Conservation (phyloP, 2,888 invertebrate genomes). For the Macrosoma leucophasiata region DNA sequence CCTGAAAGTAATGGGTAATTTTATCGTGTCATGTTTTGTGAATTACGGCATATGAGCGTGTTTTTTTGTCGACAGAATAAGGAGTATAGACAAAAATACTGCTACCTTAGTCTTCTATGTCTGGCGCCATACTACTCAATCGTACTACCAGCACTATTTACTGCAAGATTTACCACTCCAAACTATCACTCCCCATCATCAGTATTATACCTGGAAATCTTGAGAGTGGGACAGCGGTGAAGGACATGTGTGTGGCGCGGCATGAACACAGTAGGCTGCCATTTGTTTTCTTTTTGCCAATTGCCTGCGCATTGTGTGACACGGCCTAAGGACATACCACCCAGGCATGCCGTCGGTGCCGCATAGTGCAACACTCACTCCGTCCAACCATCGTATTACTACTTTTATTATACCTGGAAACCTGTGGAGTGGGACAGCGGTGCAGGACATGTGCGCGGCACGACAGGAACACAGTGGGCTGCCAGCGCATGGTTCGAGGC, state of each 20-base stretch:
- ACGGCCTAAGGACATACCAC: too few species aligned
- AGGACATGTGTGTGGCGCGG: conserved; percentile 80
- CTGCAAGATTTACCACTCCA: too few species aligned
- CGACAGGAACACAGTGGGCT: conserved; percentile 84
- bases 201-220: conserved; percentile 85
- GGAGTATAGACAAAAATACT: too few species aligned
- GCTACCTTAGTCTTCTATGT: too few species aligned
- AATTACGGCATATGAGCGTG: too few species aligned
- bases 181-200: too few species aligned
- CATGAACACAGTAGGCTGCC: conserved; percentile 84
- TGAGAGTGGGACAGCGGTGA: conserved; percentile 82
- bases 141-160: too few species aligned
- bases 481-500: conserved; percentile 77
- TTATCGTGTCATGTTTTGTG: too few species aligned
- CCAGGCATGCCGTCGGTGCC: conserved; percentile 59
- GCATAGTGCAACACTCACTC: conserved; percentile 57
- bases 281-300: conserved; percentile 73
- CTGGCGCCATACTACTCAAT: too few species aligned
- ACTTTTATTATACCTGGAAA: conserved; percentile 77
- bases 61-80: too few species aligned
- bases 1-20: too few species aligned
- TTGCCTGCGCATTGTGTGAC: conserved; percentile 58
- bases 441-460: conserved; percentile 80
- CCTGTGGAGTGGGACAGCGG: conserved; percentile 82
- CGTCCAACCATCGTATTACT: conserved; percentile 48